phyloP scores from a whole-genome alignment of 92 coral and sea anemone genomes.

The Diadumene lineata region DNA sequence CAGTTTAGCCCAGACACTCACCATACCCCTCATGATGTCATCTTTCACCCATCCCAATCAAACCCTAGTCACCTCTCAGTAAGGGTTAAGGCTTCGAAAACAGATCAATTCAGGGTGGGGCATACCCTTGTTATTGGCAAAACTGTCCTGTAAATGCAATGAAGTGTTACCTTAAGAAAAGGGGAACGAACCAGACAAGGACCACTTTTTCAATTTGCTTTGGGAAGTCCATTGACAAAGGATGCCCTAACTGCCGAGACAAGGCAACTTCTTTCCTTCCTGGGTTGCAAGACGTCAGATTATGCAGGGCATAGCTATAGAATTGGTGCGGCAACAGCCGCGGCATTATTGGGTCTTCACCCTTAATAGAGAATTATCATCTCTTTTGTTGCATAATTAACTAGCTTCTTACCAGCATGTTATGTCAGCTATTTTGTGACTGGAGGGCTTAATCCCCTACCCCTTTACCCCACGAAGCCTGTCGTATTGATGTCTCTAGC shows the following conservation, averaged over 20 bases:
- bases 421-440: no score
- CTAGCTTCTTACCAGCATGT: no score
- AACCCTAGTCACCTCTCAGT: constrained; percentile 27
- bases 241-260: constrained; percentile 25
- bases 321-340: constrained; percentile 64
- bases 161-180: constrained; percentile 11
- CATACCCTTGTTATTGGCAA: constrained; percentile 45
- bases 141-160: constrained; percentile 51
- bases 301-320: constrained; percentile 62
- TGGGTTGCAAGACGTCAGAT: constrained; percentile 24
- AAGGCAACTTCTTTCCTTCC: constrained; percentile 29
- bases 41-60: constrained; percentile 16
- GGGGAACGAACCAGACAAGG: constrained; percentile 27
- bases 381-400: no score
- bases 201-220: constrained; percentile 41
- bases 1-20: constrained; percentile 35
- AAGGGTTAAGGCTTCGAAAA: constrained; percentile 25
- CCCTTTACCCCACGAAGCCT: no score
- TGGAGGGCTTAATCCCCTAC: no score
- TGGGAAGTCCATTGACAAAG: constrained; percentile 49
- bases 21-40: constrained; percentile 27
- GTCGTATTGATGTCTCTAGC: no score
- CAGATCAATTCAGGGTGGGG: constrained; percentile 57
- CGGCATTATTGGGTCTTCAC: constrained; percentile 47
- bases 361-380: no score